phyloP scores from a whole-genome alignment of 1,140 invertebrate genomes.

The Nasonia giraulti region DNA sequence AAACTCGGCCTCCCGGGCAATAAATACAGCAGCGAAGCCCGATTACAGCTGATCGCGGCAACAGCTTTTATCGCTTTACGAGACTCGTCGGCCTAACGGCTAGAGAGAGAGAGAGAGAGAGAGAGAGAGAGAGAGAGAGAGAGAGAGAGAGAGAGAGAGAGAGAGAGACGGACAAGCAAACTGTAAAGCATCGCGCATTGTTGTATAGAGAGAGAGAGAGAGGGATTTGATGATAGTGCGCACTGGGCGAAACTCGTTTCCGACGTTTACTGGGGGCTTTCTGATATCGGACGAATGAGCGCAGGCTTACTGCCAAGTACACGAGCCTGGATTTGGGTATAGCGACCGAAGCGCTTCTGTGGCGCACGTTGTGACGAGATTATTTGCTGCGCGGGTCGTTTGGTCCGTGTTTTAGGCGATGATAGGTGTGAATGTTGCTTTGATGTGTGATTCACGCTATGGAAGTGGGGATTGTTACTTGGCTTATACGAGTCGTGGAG shows the following conservation, averaged over 20 bases:
- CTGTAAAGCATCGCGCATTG: constrained; percentile 35
- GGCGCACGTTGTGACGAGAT: background rate
- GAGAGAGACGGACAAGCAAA: constrained; percentile 1
- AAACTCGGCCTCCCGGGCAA: constrained; percentile 40
- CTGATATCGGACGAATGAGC: constrained; percentile 28
- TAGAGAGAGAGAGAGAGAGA: constrained; percentile 1
- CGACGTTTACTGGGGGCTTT: constrained; percentile 25
- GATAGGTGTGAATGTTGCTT: background rate
- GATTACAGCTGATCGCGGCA: constrained; percentile 56
- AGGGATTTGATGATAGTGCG: background rate
- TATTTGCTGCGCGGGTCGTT: background rate
- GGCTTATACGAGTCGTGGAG: background rate
- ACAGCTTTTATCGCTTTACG: constrained; percentile 55
- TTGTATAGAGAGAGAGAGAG: background rate
- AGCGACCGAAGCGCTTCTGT: background rate
- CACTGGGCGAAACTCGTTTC: background rate
- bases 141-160: no score
- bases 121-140: no score
- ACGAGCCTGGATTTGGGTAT: background rate
- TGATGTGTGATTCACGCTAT: background rate
- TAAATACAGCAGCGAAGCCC: constrained; percentile 56
- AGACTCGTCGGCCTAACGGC: constrained; percentile 46
- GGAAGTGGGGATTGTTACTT: background rate
- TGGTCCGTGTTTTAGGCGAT: background rate
- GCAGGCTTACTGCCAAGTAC: constrained; percentile 10